These are phyloP conservation scores for Phyto melanocephala DNA, from an alignment of 2,888 invertebrate genomes.

Conservation along the genomic window DNA sequence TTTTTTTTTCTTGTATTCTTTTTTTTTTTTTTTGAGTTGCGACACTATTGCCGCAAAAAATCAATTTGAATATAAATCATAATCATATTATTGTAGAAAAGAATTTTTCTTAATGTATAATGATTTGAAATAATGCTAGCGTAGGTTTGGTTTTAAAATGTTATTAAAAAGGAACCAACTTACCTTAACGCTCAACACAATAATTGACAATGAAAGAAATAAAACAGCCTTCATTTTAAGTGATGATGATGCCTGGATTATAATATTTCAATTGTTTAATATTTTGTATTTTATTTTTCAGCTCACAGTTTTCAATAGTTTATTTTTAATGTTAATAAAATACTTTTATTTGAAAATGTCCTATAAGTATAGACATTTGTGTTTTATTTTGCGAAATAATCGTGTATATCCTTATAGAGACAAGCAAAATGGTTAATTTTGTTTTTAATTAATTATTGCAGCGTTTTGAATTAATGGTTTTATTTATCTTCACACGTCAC, in stretches of 20 bases:
- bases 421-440: not conserved
- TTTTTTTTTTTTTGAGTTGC: too few species aligned
- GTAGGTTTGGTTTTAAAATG: too few species aligned
- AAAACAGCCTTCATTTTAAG: constrained; percentile 74
- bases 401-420: not conserved
- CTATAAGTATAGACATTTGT: not conserved
- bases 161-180: constrained; percentile 63
- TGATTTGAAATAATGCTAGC: too few species aligned
- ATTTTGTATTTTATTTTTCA: not conserved
- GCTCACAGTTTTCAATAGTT: not conserved
- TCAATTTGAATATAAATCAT: too few species aligned
- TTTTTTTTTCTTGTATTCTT: too few species aligned
- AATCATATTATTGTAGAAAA: too few species aligned
- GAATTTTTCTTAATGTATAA: too few species aligned
- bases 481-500: not conserved
- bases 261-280: not conserved
- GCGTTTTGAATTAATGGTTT: constrained; percentile 1
- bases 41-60: too few species aligned
- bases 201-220: constrained; percentile 76
- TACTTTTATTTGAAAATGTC: not conserved
- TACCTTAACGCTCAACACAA: constrained; percentile 77
- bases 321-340: not conserved
- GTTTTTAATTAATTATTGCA: not conserved
- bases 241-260: not conserved
- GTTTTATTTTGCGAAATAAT: not conserved